phyloP scores from a whole-genome alignment of 2,888 invertebrate species.

The Apotomis turbidana region DNA sequence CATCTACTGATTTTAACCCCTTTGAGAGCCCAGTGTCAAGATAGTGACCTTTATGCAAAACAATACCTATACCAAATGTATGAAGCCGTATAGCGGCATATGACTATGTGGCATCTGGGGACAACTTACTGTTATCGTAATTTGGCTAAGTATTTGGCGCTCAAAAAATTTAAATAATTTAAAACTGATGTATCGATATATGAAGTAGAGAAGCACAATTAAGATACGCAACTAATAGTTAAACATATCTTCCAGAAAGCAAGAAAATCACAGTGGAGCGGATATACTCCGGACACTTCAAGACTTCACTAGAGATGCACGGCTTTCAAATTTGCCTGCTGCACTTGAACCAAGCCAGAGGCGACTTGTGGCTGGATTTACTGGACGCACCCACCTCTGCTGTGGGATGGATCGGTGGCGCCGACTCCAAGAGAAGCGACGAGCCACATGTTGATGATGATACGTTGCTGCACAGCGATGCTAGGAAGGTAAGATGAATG shows the following conservation, averaged over 20 bases:
- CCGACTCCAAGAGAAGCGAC: conserved; percentile 64
- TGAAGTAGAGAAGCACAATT: no score
- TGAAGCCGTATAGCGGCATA: no score
- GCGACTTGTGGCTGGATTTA: conserved; percentile 77
- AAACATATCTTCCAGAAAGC: conserved; percentile 57
- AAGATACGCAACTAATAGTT: not conserved
- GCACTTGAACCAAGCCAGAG: conserved; percentile 74
- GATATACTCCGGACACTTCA: conserved; percentile 83
- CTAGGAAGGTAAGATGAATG: conserved; percentile 56
- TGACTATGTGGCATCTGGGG: no score
- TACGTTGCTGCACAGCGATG: conserved; percentile 55
- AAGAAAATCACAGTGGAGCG: conserved; percentile 78
- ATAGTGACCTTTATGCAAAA: no score
- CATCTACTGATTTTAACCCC: no score
- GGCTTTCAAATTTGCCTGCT: conserved; percentile 90
- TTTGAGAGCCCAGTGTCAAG: no score
- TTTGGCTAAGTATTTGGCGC: no score
- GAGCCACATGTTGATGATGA: conserved; percentile 60
- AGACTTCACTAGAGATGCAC: conserved; percentile 91
- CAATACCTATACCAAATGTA: no score
- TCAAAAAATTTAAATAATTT: no score
- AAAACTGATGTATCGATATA: no score
- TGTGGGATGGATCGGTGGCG: conserved; percentile 83
- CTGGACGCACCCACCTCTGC: conserved; percentile 85
- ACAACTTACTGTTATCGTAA: no score